Base-by-base conservation (phyloP, 2,797 vertebrate genomes). In the Nannoperca obscura region DNA sequence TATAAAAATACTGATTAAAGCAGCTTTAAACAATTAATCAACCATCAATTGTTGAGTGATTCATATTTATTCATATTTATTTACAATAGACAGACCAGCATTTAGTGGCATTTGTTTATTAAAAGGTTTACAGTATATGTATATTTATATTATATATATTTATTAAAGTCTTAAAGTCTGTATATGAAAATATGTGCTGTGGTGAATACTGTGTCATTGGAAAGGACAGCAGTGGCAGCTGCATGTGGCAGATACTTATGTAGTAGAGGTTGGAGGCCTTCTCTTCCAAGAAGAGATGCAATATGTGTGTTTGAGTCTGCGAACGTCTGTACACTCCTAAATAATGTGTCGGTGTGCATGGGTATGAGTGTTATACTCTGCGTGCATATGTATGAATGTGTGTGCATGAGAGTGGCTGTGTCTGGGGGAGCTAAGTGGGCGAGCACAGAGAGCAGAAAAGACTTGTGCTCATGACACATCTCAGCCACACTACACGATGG, bases 381-480 rank as follows among this genome's bases (percentile, higher is more conserved):
- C 59, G 76, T 89, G 81, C 66, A 82, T 86, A 87, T 90, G 86
- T 81, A 84, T 75, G 70, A 78, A 62, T 82, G 80, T 67, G 86
- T 72, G 84, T 66, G 77, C 30, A 65, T 65, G 74, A 72, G 86
- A 80, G 84, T 19, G 15, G 61, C 68, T 79, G 76, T 91, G 88
- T 91, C 86, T 92, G 63, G 73, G 80, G 84, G 84, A 91, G 86
- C 91, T 92, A 90, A 93, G 91, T 91, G 92, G 91, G 92, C 86
- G 85, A 89, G 90, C 85, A 65, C 76, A 78, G 83, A 86, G 83
- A 93, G 92, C 89, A 88, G 88, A 84, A 72, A 91, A 89, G 86
- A 90, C 86, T 91, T 84, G 88, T 92, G 91, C 89, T 93, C 88
- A 89, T 93, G 93, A 93, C 93, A 94, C 91, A 92, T 93, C 92